Evolutionary conservation across 2,113 vertebrate genomes (phyloP), one percentile per base, ranked within the genome.

Genomic region (Platichthys flesus): DNA sequence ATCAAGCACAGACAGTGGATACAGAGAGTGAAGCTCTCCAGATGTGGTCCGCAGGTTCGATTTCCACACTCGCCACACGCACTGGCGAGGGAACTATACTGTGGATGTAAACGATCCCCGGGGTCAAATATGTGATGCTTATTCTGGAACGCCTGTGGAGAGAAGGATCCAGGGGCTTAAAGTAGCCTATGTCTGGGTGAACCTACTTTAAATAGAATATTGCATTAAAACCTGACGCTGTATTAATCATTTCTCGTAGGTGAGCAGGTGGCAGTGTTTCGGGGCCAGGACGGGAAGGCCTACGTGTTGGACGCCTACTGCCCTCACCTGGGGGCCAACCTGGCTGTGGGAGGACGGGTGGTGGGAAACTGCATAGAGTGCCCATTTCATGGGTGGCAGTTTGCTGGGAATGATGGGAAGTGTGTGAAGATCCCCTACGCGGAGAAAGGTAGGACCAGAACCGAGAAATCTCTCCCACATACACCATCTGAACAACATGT

Each of bases 301-400:
- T 85, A 91, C 0, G 94, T 95, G 40, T 57, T 94, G 5, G 93
- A 95, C 0, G 89, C 95, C 9, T 95, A 96, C 79, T 96, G 96
- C 70, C 96, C 96, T 3, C 96, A 95, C 68, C 91, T 96, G 3
- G 94, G 96, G 0, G 95, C 96, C 35, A 94, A 92, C 86, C 83
- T 96, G 28, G 89, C 93, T 0, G 89, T 95, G 0, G 95, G 96
- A 0, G 95, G 96, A 18, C 84, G 63, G 0, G 93, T 96, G 40
- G 75, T 93, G 31, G 96, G 94, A 18, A 81, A 65, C 42, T 96
- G 96, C 73, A 90, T 96, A 0, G 93, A 96, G 54, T 96, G 96
- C 62, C 96, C 94, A 0, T 96, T 95, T 76, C 96, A 96, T 0
- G 95, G 96, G 59, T 97, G 96, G 96, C 93, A 88, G 85, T 95